Base-by-base conservation (phyloP, 1,140 invertebrate genomes). In the Drosophila sturtevanti region DNA sequence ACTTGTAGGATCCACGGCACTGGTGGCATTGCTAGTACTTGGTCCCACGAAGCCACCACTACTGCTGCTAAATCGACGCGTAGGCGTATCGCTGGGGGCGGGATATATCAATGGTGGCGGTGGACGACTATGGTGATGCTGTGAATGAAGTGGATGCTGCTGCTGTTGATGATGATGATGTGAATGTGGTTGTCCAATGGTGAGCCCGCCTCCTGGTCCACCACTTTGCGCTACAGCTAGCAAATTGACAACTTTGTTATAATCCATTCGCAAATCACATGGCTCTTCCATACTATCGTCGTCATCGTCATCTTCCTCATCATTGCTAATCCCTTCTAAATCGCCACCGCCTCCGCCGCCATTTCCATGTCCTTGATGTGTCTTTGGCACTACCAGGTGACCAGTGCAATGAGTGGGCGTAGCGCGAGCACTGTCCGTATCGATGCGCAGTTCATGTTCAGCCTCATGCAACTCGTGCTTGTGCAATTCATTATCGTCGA, bases 1-100 rank as follows among this genome's bases (percentile, higher is more conserved):
- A 62, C 78, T 89, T 18, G 71, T 55, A 11, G 71, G 16, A 41
- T 79, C 70, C 63, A 21, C 16, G 16, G 65, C 54, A 3, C 55
- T 63, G 11, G 41, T 38, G 18, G 54, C 18, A 14, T 34, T 16
- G 63, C 60, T 41, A 34, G 10, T 16, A 9, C 22, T 35, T 7
- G 41, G 41, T 0, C 16, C 41, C 16, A 48, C 16, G 10, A 38
- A 38, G 11, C 52, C 41, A 7, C 72, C 75, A 65, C 79, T 72
- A 72, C 81, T 81, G 44, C 84, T 87, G 72, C 90, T 89, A 44
- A 73, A 89, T 14, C 85, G 85, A 5, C 85, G 89, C 37, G 72
- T 63, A 2, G 89, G 84, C 55, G 73, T 60, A 7, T 78, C 70
- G 41, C 41, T 48, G 18, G 79, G 56, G 11, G 58, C 67, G 73